Percentiles rank a stretch among this genome's conserved stretches.
These are phyloP conservation scores for Steatornis caripensis DNA, from an alignment of 2,113 vertebrate genomes.

Conservation along the genomic window DNA sequence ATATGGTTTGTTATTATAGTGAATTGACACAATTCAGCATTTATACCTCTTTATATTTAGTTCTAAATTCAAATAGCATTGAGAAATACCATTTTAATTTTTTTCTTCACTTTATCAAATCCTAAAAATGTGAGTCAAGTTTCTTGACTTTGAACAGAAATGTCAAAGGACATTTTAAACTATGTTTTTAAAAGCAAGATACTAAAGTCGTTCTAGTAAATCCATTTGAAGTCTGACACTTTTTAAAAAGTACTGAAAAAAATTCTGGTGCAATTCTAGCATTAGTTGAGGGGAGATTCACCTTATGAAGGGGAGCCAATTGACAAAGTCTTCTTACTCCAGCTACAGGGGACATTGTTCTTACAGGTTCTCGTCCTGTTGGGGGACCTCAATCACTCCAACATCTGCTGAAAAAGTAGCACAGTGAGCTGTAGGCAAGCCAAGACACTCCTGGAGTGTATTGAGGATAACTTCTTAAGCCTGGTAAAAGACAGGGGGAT, in stretches of 20 bases:
- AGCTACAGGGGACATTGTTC: background rate
- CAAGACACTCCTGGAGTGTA: too few species aligned
- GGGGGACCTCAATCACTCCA: background rate
- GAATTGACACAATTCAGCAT: background rate
- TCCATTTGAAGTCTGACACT: background rate
- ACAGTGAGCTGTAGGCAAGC: too few species aligned
- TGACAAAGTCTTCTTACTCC: background rate
- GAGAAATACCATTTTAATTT: background rate
- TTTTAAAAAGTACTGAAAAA: background rate
- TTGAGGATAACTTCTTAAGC: too few species aligned
- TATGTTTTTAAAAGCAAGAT: background rate
- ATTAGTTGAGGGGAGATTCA: fast-evolving
- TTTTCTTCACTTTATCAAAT: background rate
- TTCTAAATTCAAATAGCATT: background rate
- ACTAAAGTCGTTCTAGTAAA: background rate
- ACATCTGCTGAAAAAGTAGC: background rate
- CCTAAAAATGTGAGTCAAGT: background rate
- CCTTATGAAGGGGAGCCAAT: background rate
- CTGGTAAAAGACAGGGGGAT: too few species aligned
- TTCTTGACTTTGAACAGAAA: background rate
- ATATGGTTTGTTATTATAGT: background rate
- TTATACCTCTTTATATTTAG: background rate
- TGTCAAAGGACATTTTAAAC: background rate
- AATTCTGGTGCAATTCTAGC: background rate
- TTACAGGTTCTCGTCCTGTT: background rate